Evolutionary conservation across 2,113 vertebrate genomes (phyloP).

Genomic region (Pteruthius melanotis): DNA sequence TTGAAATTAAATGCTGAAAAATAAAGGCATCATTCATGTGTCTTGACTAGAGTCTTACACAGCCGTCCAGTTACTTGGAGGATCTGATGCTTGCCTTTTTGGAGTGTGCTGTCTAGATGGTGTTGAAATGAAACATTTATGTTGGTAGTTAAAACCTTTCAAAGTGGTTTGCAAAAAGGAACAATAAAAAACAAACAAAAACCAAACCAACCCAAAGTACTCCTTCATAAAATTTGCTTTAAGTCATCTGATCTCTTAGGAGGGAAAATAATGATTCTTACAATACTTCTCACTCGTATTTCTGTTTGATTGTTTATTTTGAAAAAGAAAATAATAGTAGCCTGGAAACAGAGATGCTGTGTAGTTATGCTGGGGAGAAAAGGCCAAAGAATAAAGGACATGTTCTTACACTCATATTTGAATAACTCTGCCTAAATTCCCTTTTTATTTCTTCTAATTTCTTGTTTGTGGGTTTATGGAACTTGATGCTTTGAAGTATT

Average conservation of each 20-base stretch:
- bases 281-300: background rate
- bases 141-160: background rate
- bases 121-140: background rate
- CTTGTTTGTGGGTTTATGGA: background rate
- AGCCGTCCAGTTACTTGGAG: background rate
- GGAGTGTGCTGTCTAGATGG: background rate
- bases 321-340: background rate
- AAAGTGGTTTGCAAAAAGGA: background rate
- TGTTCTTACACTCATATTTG: background rate
- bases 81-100: constrained; percentile 3
- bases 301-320: background rate
- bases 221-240: background rate
- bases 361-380: background rate
- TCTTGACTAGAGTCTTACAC: background rate
- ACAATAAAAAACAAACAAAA: background rate
- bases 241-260: background rate
- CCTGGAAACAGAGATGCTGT: background rate
- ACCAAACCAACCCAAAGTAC: rapidly evolving
- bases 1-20: background rate
- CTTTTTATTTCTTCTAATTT: background rate
- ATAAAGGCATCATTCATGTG: background rate
- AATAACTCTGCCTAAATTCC: background rate
- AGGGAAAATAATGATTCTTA: background rate
- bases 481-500: background rate
- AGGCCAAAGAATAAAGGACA: background rate